Percentiles rank a stretch among this genome's conserved stretches.
Evolutionary conservation across 2,888 invertebrate species (phyloP).

Genomic region (Autographa pulchrina): DNA sequence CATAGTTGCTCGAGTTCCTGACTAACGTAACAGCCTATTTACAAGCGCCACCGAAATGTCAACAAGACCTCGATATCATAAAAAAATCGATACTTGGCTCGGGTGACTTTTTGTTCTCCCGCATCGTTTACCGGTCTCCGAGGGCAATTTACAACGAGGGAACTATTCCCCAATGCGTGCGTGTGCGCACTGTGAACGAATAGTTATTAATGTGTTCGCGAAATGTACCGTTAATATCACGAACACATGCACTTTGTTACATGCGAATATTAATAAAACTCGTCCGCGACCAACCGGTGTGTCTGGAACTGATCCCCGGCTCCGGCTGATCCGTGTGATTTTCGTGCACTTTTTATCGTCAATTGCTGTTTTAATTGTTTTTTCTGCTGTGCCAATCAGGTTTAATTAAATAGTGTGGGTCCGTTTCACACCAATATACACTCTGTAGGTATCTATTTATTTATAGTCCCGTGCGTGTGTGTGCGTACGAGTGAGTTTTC

Average conservation of each 20-base stretch:
- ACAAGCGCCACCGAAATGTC: conserved; percentile 70
- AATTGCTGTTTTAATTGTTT: conserved; percentile 64
- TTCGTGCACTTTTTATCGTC: conserved; percentile 77
- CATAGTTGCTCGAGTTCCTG: conserved; percentile 50
- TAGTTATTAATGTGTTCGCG: conserved; percentile 74
- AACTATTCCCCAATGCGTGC: conserved; percentile 74
- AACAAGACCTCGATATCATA: conserved; percentile 61
- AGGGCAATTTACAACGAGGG: conserved; percentile 74
- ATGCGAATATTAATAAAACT: conserved; percentile 68
- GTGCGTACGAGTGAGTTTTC: conserved; percentile 75
- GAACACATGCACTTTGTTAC: conserved; percentile 73
- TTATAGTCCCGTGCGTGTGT: conserved; percentile 69
- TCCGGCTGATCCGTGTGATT: conserved; percentile 73
- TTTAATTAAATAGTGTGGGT: conserved; percentile 72
- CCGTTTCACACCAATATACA: conserved; percentile 61
- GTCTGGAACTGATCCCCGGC: conserved; percentile 63
- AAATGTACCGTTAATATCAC: conserved; percentile 79
- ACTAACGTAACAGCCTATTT: conserved; percentile 49
- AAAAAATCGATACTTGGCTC: conserved; percentile 77
- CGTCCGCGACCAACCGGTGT: conserved; percentile 68
- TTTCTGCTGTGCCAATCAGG: conserved; percentile 63
- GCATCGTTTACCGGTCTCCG: conserved; percentile 72
- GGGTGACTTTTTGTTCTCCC: conserved; percentile 77
- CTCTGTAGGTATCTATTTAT: conserved; percentile 72
- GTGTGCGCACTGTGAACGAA: conserved; percentile 72